A percentile compares a stretch with the other conserved stretches of the same genome.
phyloP scores from a whole-genome alignment of 2,797 vertebrate species.

The Myiothlypis coronata region DNA sequence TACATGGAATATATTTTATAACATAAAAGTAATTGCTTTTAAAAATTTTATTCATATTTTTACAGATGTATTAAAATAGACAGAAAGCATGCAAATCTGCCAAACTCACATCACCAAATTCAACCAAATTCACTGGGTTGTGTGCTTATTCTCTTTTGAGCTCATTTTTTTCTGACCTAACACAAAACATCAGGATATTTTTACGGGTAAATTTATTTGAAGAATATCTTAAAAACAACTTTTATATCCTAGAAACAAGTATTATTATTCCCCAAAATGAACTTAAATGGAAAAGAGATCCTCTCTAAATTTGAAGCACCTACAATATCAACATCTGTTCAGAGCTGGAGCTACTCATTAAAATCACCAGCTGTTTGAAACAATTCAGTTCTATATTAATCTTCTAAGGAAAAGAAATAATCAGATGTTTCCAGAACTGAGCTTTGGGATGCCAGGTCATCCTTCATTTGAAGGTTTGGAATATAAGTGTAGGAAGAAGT shows the following conservation, averaged over 20 bases:
- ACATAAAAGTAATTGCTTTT: background rate
- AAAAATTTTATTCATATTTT: fast-evolving
- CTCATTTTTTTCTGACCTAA: background rate
- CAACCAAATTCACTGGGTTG: background rate
- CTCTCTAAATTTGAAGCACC: background rate
- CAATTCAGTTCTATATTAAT: background rate
- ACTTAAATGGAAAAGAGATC: background rate
- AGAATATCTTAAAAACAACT: background rate
- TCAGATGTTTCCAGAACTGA: background rate
- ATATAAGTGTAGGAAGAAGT: background rate
- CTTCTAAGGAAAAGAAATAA: background rate
- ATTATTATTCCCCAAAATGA: background rate
- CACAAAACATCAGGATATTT: background rate
- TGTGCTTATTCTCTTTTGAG: background rate
- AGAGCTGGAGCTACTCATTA: background rate
- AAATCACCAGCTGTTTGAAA: background rate
- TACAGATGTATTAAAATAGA: background rate
- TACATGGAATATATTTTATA: background rate
- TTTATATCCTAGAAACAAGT: background rate
- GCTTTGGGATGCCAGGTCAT: background rate
- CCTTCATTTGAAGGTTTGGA: background rate
- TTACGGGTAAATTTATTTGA: background rate
- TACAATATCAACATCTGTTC: background rate
- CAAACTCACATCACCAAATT: background rate
- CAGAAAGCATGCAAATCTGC: background rate